Evolutionary conservation across 1,140 invertebrate species (phyloP), one percentile per base, ranked within the genome.

Genomic region (Drosophila biarmipes): DNA sequence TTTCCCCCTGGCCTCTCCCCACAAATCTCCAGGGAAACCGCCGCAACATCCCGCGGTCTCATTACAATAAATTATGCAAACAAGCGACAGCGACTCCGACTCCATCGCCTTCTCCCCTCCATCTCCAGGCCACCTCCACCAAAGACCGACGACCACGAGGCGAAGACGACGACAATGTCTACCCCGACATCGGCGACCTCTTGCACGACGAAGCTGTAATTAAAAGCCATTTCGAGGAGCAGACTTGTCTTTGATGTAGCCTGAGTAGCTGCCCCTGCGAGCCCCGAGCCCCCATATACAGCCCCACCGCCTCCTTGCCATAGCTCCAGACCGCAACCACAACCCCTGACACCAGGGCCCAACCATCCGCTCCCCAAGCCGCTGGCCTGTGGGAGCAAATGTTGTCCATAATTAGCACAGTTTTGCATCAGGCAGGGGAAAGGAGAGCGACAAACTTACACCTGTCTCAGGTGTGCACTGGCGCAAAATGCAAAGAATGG

Each of bases 11-110:
- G 19, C 15, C 35, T 43, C 34, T 15, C 6, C 29, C 67, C 38
- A 42, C 49, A 29, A 53, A 52, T 43, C 52, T 45, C 37, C 51
- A 35, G 38, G 27, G 51, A 40, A 37, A 45, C 35, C 46, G 24
- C 62, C 40, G 15, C 78, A 74, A 71, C 49, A 71, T 71, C 67
- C 63, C 64, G 68, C 79, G 59, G 59, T 57, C 85, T 87, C 72
- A 89, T 87, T 87, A 84, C 72, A 89, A 80, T 89, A 89, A 87
- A 89, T 87, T 80, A 89, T 80, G 84, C 84, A 76, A 82, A 71
- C 51, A 62, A 69, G 69, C 62, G 19, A 56, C 27, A 68, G 63
- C 63, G 51, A 58, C 55, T 67, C 51, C 49, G 12, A 34, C 68
- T 66, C 64, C 45, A 42, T 17, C 49, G n/a, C 38, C 27, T 21